These are phyloP conservation scores for Drosophila formosana DNA, from an alignment of 2,888 invertebrate species.

Conservation along the genomic window DNA sequence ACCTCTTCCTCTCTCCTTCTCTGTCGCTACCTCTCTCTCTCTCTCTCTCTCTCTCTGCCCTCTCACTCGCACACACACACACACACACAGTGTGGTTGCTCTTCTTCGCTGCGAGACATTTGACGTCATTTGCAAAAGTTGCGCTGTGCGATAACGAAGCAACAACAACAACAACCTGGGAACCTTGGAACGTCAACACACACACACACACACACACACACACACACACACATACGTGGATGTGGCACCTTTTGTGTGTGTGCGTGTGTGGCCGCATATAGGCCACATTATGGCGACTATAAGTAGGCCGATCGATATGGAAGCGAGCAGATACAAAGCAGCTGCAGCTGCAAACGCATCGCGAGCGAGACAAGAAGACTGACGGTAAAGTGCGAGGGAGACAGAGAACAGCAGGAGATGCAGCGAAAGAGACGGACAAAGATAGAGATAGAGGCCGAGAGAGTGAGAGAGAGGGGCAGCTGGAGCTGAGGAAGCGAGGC, in stretches of 20 bases:
- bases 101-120: slow-evolving; percentile 49
- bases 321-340: slow-evolving; percentile 38
- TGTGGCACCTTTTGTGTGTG: slow-evolving; percentile 32
- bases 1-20: slow-evolving; percentile 6
- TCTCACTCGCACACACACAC: slow-evolving; percentile 1
- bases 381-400: no score
- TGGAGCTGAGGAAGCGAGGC: background rate
- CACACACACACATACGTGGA: background rate
- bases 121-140: slow-evolving; percentile 78
- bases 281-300: slow-evolving; percentile 54
- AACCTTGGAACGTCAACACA: slow-evolving; percentile 55
- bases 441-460: background rate
- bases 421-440: no score
- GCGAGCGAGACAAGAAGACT: background rate
- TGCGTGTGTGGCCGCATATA: slow-evolving; percentile 35
- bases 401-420: background rate
- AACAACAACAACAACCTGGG: slow-evolving; percentile 43
- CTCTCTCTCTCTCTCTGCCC: background rate
- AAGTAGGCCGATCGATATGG: slow-evolving; percentile 56
- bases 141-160: slow-evolving; percentile 65
- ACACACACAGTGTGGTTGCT: background rate
- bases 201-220: background rate
- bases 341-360: slow-evolving; percentile 17
- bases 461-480: background rate
- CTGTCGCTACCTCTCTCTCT: slow-evolving; percentile 1